A percentile compares a stretch with the other conserved stretches of the same genome.
These are phyloP conservation scores for Phyllotreta striolata DNA, from an alignment of 2,888 invertebrate species.

Conservation along the genomic window DNA sequence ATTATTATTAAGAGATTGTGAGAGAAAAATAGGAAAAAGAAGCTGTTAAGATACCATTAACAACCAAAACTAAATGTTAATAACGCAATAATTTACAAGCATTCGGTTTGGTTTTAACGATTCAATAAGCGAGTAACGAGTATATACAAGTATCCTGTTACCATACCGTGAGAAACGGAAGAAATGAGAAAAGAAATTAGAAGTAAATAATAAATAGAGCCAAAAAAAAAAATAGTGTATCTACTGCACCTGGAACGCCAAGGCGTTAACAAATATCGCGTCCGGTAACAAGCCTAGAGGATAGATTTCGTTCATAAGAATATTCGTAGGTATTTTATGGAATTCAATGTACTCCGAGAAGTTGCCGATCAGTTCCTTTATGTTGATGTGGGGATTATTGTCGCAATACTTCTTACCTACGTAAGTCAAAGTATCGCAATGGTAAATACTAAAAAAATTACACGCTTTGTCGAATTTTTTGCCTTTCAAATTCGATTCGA, in stretches of 20 bases:
- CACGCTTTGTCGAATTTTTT: not conserved
- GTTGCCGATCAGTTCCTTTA: constrained; percentile 87
- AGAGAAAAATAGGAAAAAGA: too few relatives aligned
- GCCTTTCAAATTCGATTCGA: constrained; percentile 3
- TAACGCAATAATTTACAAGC: too few relatives aligned
- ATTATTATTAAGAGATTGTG: too few relatives aligned
- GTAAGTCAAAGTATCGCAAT: constrained; percentile 23
- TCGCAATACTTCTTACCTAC: constrained; percentile 85
- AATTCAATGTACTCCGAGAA: constrained; percentile 94
- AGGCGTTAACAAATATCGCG: constrained; percentile 90
- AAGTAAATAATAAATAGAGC: constrained; percentile 29
- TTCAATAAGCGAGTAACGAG: too few relatives aligned
- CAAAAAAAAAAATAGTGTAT: too few relatives aligned
- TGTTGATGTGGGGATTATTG: constrained; percentile 77
- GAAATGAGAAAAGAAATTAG: constrained; percentile 1
- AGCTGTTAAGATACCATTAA: too few relatives aligned
- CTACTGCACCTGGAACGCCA: constrained; percentile 90
- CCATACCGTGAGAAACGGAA: constrained; percentile 5
- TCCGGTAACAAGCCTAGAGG: constrained; percentile 89
- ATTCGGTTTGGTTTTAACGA: too few relatives aligned
- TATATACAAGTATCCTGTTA: constrained; percentile 20
- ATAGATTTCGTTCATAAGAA: constrained; percentile 91
- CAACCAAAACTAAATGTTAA: too few relatives aligned
- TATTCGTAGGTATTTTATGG: constrained; percentile 93
- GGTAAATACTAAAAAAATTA: constrained; percentile 21